These are phyloP conservation scores for Graptemys geographica DNA, from an alignment of 2,797 vertebrate species.

Conservation along the genomic window DNA sequence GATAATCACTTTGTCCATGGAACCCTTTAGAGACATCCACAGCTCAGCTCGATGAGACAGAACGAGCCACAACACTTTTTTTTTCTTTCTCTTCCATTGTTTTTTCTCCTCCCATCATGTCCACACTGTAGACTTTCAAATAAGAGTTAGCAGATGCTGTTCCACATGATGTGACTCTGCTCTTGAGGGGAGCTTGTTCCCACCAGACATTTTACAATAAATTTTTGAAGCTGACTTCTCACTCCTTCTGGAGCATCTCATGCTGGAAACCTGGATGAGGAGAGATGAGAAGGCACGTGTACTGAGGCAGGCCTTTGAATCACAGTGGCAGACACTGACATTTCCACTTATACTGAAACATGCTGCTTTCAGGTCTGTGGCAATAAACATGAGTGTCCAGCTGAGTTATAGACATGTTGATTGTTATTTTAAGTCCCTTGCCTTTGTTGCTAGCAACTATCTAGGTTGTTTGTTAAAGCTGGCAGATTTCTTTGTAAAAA, in stretches of 20 bases:
- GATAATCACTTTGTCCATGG: neutral
- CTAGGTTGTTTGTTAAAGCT: neutral
- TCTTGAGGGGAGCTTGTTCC: constrained; percentile 70
- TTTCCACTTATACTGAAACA: constrained; percentile 68
- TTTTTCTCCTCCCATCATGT: neutral
- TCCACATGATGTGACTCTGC: constrained; percentile 44
- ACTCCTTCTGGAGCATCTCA: constrained; percentile 73
- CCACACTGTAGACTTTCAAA: constrained; percentile 43
- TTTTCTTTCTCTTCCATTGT: neutral
- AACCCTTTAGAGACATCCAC: neutral
- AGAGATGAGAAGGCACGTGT: constrained; percentile 71
- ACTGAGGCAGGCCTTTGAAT: constrained; percentile 70
- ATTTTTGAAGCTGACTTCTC: constrained; percentile 71
- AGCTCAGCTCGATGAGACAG: neutral
- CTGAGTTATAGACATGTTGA: constrained; percentile 46
- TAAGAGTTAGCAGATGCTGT: constrained; percentile 71
- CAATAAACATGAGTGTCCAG: constrained; percentile 68
- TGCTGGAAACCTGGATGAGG: constrained; percentile 58
- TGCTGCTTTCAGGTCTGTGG: constrained; percentile 55
- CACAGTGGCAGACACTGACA: constrained; percentile 65
- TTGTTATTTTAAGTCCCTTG: constrained; percentile 2
- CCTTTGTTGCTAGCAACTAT: neutral
- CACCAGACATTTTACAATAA: constrained; percentile 71
- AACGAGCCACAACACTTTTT: constrained; percentile 7
- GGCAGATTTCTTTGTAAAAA: neutral